These are phyloP conservation scores for Phaenicophaeus curvirostris DNA, from an alignment of 2,797 vertebrate genomes.

Conservation along the genomic window DNA sequence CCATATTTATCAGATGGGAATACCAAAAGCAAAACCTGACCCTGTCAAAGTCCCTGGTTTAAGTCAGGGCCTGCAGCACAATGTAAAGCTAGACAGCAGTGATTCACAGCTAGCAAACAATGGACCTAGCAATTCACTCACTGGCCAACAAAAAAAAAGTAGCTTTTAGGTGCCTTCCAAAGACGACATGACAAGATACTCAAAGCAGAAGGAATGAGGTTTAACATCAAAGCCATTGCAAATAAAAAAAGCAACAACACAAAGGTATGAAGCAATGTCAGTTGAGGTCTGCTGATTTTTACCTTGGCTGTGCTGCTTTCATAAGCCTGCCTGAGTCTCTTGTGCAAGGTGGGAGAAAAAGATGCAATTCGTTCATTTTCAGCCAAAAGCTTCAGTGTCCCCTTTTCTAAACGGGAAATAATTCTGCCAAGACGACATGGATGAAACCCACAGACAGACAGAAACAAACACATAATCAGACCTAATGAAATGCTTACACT, in stretches of 20 bases:
- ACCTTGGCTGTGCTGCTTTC: slow-evolving; percentile 91
- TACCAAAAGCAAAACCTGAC: not conserved
- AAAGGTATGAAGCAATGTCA: not conserved
- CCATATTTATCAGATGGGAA: not conserved
- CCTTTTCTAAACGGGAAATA: slow-evolving; percentile 90
- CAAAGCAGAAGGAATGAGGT: not conserved
- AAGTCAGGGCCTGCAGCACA: not conserved
- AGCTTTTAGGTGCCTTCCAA: not conserved
- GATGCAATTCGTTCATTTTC: slow-evolving; percentile 92
- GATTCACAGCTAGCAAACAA: not conserved
- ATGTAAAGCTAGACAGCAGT: not conserved
- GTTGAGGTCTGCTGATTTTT: not conserved
- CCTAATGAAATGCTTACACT: not conserved
- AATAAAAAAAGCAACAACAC: not conserved
- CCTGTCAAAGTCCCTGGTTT: not conserved
- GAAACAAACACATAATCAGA: not conserved
- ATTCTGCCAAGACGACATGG: slow-evolving; percentile 74
- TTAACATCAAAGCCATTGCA: not conserved
- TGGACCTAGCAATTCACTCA: not conserved
- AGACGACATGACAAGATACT: not conserved
- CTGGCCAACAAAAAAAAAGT: not conserved
- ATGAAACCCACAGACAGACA: not conserved
- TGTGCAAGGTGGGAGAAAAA: slow-evolving; percentile 88
- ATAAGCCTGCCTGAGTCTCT: slow-evolving; percentile 85
- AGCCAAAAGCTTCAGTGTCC: slow-evolving; percentile 90